phyloP scores from a whole-genome alignment of 1,140 invertebrate genomes.

The Chlorops oryzae region DNA sequence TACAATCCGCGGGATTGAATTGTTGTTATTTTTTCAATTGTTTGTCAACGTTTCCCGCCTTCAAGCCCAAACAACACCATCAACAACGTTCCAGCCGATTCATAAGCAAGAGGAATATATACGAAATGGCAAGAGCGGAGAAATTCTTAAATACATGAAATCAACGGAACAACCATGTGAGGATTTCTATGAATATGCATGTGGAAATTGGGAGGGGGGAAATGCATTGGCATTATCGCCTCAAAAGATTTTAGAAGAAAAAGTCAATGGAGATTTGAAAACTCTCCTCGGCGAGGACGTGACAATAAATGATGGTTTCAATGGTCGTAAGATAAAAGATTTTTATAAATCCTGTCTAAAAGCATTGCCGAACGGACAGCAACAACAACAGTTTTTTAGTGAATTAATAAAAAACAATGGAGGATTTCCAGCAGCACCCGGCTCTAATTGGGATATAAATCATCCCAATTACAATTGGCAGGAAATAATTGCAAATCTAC shows the following conservation, averaged over 20 bases:
- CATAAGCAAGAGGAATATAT: constrained; percentile 5
- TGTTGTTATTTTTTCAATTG: no score
- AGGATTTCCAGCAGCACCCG: constrained; percentile 36
- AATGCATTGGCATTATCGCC: no score
- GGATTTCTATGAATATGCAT: constrained; percentile 72
- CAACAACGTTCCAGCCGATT: no score
- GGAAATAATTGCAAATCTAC: constrained; percentile 62
- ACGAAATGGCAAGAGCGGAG: constrained; percentile 25
- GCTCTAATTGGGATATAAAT: constrained; percentile 31
- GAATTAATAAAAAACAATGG: constrained; percentile 36
- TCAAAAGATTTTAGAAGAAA: constrained; percentile 64
- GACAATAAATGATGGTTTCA: constrained; percentile 23
- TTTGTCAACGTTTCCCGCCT: no score
- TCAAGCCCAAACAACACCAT: no score
- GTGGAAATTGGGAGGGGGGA: constrained; percentile 60
- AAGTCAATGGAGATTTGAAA: constrained; percentile 61
- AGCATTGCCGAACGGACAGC: constrained; percentile 74
- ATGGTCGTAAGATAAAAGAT: constrained; percentile 62
- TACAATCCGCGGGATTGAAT: no score
- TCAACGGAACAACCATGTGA: constrained; percentile 69
- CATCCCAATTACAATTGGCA: constrained; percentile 64
- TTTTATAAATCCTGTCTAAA: constrained; percentile 76
- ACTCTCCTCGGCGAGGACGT: constrained; percentile 56
- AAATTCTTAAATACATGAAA: constrained; percentile 74
- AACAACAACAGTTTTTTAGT: constrained; percentile 73